Base-by-base conservation (phyloP, 2,888 invertebrate genomes). In the Fabriciana adippe region DNA sequence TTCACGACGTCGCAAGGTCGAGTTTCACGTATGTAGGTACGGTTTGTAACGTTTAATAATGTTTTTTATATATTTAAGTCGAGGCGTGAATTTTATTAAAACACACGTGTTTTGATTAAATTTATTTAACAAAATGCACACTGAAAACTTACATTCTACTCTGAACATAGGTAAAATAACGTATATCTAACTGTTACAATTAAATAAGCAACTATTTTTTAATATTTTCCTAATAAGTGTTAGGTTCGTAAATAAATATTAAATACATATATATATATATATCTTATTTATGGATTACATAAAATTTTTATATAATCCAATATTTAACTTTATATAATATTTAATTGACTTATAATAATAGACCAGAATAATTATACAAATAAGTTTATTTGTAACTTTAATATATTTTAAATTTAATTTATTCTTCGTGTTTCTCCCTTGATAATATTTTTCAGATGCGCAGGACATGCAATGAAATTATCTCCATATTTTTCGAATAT, bases 181-280 rank as follows among this genome's bases (percentile, higher is more conserved):
- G 26, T 26, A 61, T 31, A 18, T 35, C 16, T n/a, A 35, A 14
- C 26, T 41, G 3, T 61, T 16, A 47, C 18, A 13, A 18, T 11
- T n/a, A 8, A 41, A 41, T 41, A 11, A 18, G 13, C 6, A 26
- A 18, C 13, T 11, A 16, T 26, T 26, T 31, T 5, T 47, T 13
- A 35, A 47, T 14, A 14, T 54, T 18, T 45, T 55, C 66, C 60
- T 66, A 60, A 60, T 60, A 66, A 45, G 66, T 66, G 66, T 66
- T 66, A 48, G 66, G 66, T 66, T 47, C 53, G 61, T 11, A 18
- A 14, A 18, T 57, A 57, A 26, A 26, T 18, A 16, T 50, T 5
- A n/a, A 55, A 35, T 35, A 35, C 18, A 35, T 15, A n/a, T 18
- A 31, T 51, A 50, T 50, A 18, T n/a, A n/a, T n/a, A n/a, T n/a